Base-by-base conservation (phyloP, 1,140 invertebrate species). In the Drosophila burlai region DNA sequence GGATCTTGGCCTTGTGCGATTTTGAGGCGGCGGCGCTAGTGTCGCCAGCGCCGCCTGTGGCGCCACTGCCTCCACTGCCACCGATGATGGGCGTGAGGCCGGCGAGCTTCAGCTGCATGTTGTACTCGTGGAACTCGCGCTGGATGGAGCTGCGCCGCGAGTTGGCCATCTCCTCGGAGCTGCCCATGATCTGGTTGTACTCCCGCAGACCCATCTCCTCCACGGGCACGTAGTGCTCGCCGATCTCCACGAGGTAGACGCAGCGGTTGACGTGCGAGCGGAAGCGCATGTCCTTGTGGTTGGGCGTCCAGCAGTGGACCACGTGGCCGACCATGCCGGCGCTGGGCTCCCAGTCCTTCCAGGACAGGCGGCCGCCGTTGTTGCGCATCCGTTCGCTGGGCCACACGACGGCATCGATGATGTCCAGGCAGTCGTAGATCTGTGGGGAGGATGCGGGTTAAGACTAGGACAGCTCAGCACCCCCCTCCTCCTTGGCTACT, bases 151-250 rank as follows among this genome's bases (percentile, higher is more conserved):
- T 92, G 29, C 87, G 91, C 7, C 91, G 52, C 3, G 91, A 91
- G 42, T 74, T 81, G 47, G 81, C 79, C 78, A 92, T 74, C 47
- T 92, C 91, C 65, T 92, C 87, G 29, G 38, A 76, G 42, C 89
- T 92, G 65, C 80, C 85, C 71, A 84, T 64, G 8, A 91, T 86
- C 50, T 91, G 82, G 62, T 92, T 91, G 46, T 93, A 93, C 57
- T 97, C 96, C 74, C 96, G 95, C 10, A 98, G 96, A 50, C 97
- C 98, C 89, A 95, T 95, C 93, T 99, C 98, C 1, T 97, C 97
- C 64, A 99, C 97, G 18, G 98, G 98, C 59, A 99, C 98, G 93
- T 96, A 99, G 80, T 96, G 97, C 80, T 99, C 97, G 7, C 97
- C 97, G 57, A 99, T 97, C 93, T 98, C 97, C 1, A 99, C 95